These are phyloP conservation scores for Aldabrachelys gigantea DNA, from an alignment of 2,113 vertebrate genomes.

Conservation along the genomic window DNA sequence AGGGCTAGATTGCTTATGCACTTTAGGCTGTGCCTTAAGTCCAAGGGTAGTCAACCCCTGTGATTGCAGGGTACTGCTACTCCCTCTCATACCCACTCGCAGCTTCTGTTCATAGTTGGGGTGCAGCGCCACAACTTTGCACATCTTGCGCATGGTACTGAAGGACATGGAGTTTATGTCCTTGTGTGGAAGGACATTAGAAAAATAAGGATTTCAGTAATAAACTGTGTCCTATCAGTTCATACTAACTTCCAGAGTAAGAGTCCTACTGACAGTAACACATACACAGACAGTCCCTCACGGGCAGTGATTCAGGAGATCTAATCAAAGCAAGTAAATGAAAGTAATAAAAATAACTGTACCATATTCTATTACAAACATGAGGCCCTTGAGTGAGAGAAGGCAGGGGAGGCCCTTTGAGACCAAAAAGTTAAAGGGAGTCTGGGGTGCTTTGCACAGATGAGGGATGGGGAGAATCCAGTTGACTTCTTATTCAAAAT, in stretches of 20 bases:
- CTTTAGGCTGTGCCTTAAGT: background rate
- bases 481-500: background rate
- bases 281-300: background rate
- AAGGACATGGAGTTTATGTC: background rate
- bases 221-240: background rate
- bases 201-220: background rate
- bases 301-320: background rate
- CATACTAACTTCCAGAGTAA: background rate
- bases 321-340: background rate
- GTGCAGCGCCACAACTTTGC: rapidly evolving
- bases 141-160: rapidly evolving
- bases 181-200: background rate
- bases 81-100: background rate
- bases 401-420: background rate
- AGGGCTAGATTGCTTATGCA: background rate
- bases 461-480: background rate
- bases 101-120: background rate
- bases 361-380: background rate
- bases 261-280: background rate
- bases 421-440: background rate
- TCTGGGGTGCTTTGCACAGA: background rate
- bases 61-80: background rate
- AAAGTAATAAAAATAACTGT: background rate
- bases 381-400: background rate
- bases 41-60: background rate